Conservation (phyloP, 2,113 vertebrate genomes). For the Corythaixoides concolor region DNA sequence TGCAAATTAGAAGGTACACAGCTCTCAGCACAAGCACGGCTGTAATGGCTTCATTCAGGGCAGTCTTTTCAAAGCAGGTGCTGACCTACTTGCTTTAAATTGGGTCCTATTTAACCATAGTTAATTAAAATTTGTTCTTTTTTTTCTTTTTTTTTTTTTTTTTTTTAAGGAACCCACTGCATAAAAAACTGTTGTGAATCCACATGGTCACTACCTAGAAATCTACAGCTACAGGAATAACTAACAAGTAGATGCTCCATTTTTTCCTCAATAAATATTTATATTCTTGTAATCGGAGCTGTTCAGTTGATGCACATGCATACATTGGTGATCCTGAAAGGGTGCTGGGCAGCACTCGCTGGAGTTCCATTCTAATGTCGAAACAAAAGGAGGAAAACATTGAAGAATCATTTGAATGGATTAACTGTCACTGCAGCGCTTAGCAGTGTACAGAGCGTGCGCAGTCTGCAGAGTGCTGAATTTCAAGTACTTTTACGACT, state of each 20-base stretch:
- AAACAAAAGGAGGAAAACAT: neutral
- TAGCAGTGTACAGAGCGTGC: rapidly evolving
- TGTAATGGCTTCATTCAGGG: neutral
- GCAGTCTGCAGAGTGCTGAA: rapidly evolving
- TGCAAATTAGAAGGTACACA: neutral
- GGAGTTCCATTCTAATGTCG: neutral
- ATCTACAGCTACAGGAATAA: constrained; percentile 24
- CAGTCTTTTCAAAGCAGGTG: constrained; percentile 11
- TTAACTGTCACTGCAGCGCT: rapidly evolving
- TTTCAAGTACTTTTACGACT: neutral
- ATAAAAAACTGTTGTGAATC: constrained; percentile 57
- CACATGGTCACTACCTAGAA: constrained; percentile 27
- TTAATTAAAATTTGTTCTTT: constrained; percentile 53
- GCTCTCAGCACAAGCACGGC: neutral
- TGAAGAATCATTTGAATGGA: neutral
- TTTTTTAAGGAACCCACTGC: constrained; percentile 47
- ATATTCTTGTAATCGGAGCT: neutral
- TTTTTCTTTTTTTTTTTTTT: constrained; percentile 49
- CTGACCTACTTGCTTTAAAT: constrained; percentile 43
- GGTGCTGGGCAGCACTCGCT: neutral
- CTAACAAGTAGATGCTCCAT: neutral
- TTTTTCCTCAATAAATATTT: neutral
- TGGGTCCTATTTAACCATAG: constrained; percentile 25
- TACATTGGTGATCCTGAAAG: neutral
- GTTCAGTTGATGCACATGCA: rapidly evolving